phyloP scores from a whole-genome alignment of 2,888 invertebrate species.

The Pemphredon lugubris region DNA sequence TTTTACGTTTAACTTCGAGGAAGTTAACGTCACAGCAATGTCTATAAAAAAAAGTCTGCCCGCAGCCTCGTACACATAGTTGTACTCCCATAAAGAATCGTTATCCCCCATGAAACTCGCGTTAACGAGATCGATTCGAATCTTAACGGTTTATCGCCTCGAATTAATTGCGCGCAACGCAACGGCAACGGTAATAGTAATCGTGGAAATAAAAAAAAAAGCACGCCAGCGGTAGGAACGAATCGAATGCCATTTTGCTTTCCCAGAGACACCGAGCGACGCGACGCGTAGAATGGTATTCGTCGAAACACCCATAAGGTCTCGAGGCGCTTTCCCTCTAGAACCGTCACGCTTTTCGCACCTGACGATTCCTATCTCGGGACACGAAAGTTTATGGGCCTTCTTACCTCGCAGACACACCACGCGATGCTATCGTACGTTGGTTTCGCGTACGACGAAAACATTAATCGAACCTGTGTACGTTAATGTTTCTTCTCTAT shows the following conservation, averaged over 20 bases:
- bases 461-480: constrained; percentile 70
- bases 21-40: too few relatives aligned
- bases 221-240: not conserved
- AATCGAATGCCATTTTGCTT: constrained; percentile 19
- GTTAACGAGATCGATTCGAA: too few relatives aligned
- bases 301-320: constrained; percentile 55
- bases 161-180: too few relatives aligned
- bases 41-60: too few relatives aligned
- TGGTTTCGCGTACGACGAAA: constrained; percentile 67
- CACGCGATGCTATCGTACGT: constrained; percentile 69
- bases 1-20: too few relatives aligned
- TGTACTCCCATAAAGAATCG: too few relatives aligned
- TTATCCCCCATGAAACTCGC: too few relatives aligned
- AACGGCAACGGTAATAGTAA: too few relatives aligned
- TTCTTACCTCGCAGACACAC: constrained; percentile 65
- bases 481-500: constrained; percentile 49
- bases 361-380: constrained; percentile 75
- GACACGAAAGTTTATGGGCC: constrained; percentile 74
- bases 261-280: constrained; percentile 51
- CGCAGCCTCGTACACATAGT: too few relatives aligned
- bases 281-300: constrained; percentile 33
- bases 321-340: constrained; percentile 77
- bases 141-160: too few relatives aligned
- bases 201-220: too few relatives aligned
- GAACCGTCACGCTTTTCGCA: constrained; percentile 80